Base-by-base conservation (phyloP, 2,797 vertebrate species). In the Zalophus californianus region DNA sequence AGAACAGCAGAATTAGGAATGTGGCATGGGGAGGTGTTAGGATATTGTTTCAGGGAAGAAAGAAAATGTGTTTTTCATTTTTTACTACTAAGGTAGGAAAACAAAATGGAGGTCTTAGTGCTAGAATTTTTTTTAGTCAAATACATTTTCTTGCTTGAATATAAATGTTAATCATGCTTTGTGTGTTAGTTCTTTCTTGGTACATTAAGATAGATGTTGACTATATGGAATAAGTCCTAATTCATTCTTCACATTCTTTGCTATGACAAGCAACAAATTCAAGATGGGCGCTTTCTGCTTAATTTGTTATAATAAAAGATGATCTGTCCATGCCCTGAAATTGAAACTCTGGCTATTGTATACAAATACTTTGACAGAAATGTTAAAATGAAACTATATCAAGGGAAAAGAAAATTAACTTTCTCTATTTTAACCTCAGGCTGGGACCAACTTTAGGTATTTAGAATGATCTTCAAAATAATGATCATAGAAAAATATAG, bases 231-330 rank as follows among this genome's bases (percentile, higher is more conserved):
- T 72, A 70, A 82, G 80, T 77, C 44, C 27, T 66, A 54, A 90
- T 88, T 86, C 56, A 89, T 78, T 82, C 21, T 86, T 96, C 52
- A 60, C 44, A 89, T 90, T 79, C 38, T 86, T 86, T 89, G 41
- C 29, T 85, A 75, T 94, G 58, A 52, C 62, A 87, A 62, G 29
- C 54, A 90, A 70, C 35, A 85, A 88, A 90, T 92, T 94, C 15
- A 66, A 75, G 83, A 82, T 68, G 32, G 56, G 23, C 18, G 20
- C 48, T 73, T 38, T 79, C 79, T 94, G 72, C 15, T 94, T 92
- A 94, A 94, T 75, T 86, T 60, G 21, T 89, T 82, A 60, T 50
- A 20, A 89, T 82, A 86, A 82, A 96, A 89, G 23, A 92, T 96
- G 72, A 68, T 62, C 70, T 92, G 60, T 68, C 14, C 9, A 29